phyloP scores from a whole-genome alignment of 1,140 invertebrate genomes.

The Drosophila triauraria region DNA sequence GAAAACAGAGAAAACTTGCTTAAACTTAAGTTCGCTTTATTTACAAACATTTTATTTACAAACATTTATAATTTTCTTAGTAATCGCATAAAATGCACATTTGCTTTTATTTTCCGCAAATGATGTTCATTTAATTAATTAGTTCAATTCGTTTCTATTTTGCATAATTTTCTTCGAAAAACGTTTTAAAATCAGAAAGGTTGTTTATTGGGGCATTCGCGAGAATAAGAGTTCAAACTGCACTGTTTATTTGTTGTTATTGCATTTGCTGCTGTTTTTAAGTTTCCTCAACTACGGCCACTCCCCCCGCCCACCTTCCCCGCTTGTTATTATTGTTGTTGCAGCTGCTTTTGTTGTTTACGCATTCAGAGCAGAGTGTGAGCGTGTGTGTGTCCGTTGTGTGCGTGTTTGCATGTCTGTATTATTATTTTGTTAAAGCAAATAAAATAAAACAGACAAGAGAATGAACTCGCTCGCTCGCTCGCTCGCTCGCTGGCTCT shows the following conservation, averaged over 20 bases:
- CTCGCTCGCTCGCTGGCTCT: slow-evolving; percentile 38
- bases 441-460: slow-evolving; percentile 76
- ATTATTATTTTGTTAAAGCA: slow-evolving; percentile 79
- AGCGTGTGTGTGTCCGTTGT: slow-evolving; percentile 27
- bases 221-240: slow-evolving; percentile 43
- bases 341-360: slow-evolving; percentile 80
- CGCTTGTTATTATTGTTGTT: slow-evolving; percentile 58
- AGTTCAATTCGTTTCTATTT: too few relatives aligned
- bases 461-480: slow-evolving; percentile 54
- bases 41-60: too few relatives aligned
- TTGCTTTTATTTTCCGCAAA: too few relatives aligned
- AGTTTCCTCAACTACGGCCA: slow-evolving; percentile 29
- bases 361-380: slow-evolving; percentile 59
- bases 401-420: slow-evolving; percentile 72
- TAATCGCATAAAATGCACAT: too few relatives aligned
- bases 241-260: slow-evolving; percentile 51
- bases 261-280: slow-evolving; percentile 52
- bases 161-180: background rate
- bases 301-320: background rate
- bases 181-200: background rate
- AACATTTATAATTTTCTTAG: too few relatives aligned
- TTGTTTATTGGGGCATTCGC: slow-evolving; percentile 28
- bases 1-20: background rate
- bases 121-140: too few relatives aligned
- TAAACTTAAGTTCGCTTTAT: too few relatives aligned